These are phyloP conservation scores for Erpobdella octoculata DNA, from an alignment of 2,888 invertebrate genomes.

Conservation along the genomic window DNA sequence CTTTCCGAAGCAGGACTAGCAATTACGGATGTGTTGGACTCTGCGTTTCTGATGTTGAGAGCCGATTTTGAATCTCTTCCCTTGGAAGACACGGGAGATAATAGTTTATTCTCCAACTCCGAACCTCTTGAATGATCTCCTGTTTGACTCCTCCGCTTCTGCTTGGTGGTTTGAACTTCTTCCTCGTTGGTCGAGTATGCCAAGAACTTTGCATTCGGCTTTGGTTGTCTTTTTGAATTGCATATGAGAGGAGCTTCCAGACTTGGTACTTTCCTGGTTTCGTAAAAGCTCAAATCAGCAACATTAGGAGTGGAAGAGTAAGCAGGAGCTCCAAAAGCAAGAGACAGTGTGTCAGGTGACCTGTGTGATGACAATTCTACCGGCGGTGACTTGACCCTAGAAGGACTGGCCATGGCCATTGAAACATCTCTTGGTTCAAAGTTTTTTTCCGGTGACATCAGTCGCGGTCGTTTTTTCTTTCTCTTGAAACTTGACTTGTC, in stretches of 20 bases:
- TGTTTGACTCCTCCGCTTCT: constrained; percentile 62
- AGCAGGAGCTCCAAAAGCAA: too few relatives aligned
- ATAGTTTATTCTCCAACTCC: not conserved
- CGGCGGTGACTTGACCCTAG: too few relatives aligned
- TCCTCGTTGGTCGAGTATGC: constrained; percentile 59
- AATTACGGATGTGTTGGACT: not conserved
- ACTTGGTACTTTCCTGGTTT: constrained; percentile 23
- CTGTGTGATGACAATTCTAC: too few relatives aligned
- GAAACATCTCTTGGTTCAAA: too few relatives aligned
- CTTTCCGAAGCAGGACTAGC: not conserved
- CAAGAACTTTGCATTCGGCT: constrained; percentile 47
- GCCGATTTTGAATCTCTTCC: not conserved
- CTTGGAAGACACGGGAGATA: not conserved
- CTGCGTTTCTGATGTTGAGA: not conserved
- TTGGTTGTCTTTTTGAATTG: constrained; percentile 47
- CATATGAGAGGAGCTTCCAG: constrained; percentile 36
- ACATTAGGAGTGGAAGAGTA: not conserved
- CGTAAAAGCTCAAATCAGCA: not conserved
- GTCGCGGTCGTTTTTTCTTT: too few relatives aligned
- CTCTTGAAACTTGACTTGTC: too few relatives aligned
- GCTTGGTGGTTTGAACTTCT: constrained; percentile 89
- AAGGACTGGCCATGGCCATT: too few relatives aligned
- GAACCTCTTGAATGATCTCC: not conserved
- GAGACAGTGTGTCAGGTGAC: too few relatives aligned
- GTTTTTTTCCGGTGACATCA: too few relatives aligned